Evolutionary conservation across 2,888 invertebrate genomes (phyloP), one percentile per base, ranked within the genome.

Genomic region (Crematogaster levior): DNA sequence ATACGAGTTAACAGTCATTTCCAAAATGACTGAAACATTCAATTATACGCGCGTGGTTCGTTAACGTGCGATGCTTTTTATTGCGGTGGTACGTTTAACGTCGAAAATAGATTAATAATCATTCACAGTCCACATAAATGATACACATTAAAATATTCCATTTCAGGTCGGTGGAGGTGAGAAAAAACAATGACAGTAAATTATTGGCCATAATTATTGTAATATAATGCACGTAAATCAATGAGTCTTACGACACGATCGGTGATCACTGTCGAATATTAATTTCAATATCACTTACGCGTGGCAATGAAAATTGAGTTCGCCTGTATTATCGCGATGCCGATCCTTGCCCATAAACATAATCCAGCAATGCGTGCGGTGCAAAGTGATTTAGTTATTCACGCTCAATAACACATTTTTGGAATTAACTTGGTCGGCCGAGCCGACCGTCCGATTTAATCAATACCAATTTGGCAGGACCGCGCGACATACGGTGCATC

Each of bases 21-120:
- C 89, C 43, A 65, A 65, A 65, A 65, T 85, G 86, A 53, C 82
- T 86, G 84, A 91, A 90, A 90, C 89, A 87, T 87, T 90, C 90
- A 89, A 91, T 91, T 90, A 90, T 90, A 88, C 86, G 85, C 86
- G 88, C 89, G 85, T 83, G 89, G 90, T 91, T 90, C 90, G 89
- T 91, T 90, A 89, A 86, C 90, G 89, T 83, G 85, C 86, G 85
- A 65, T 84, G 87, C 88, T 91, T 92, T 91, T 91, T 91, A 90
- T 89, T 85, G 85, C 86, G 84, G 83, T 82, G 85, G 81, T 84
- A 84, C 86, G 88, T 89, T 91, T 88, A 91, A 91, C 88, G 88
- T 83, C 85, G 86, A 81, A 90, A 92, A 92, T 91, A 90, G 92
- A 91, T 92, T 92, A 89, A 92, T 92, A 91, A 91, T 92, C 91